These are phyloP conservation scores for Aphelenchoides fujianensis DNA, from an alignment of 1,140 invertebrate species.

Conservation along the genomic window DNA sequence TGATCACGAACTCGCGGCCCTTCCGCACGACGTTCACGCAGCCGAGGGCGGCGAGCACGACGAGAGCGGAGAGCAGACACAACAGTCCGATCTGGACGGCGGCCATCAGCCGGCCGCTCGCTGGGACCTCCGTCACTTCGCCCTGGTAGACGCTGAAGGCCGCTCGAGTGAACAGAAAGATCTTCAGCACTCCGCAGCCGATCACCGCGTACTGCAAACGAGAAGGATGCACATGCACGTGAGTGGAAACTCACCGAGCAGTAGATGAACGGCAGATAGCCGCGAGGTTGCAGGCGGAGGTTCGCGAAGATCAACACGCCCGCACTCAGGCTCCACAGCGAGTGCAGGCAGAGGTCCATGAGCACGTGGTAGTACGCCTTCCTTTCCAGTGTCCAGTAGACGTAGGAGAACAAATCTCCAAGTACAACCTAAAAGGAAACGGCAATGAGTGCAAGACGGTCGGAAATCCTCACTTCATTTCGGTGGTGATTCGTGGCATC, in stretches of 20 bases:
- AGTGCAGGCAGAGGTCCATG: neutral
- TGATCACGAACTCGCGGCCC: neutral
- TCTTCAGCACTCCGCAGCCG: neutral
- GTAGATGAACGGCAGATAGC: constrained; percentile 7
- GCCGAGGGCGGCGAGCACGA: neutral
- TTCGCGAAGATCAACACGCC: neutral
- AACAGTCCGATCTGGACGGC: neutral
- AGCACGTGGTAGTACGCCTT: neutral
- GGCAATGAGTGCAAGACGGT: neutral
- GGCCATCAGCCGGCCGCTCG: neutral
- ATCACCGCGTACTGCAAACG: neutral
- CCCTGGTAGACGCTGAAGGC: neutral
- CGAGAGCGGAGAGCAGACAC: neutral
- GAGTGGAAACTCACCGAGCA: neutral
- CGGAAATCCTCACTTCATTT: neutral
- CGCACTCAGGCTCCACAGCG: neutral
- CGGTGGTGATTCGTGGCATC: neutral
- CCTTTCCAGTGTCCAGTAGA: neutral
- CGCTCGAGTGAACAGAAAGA: neutral
- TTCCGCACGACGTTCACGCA: neutral
- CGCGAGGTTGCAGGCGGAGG: neutral
- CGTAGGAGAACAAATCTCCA: constrained; percentile 6
- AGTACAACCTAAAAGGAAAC: neutral
- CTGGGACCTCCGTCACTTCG: neutral
- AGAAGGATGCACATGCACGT: too few relatives aligned